Conservation (phyloP, 2,888 invertebrate genomes). For the Dasysyrphus tricinctus region DNA sequence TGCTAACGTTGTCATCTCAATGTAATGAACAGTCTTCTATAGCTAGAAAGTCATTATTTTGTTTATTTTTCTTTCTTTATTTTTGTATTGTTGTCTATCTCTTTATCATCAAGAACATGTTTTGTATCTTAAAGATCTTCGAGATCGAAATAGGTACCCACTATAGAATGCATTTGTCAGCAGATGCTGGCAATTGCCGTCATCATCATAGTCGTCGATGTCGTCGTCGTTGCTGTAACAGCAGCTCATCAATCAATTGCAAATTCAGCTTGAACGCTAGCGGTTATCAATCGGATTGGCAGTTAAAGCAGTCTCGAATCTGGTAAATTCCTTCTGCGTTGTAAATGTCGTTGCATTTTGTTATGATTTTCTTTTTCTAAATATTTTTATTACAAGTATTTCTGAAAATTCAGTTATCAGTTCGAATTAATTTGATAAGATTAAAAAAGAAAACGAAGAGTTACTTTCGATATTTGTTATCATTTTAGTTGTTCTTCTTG, state of each 20-base stretch:
- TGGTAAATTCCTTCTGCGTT: slow-evolving; percentile 13
- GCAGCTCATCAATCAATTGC: slow-evolving; percentile 36
- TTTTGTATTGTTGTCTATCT: neutral
- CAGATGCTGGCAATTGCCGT: slow-evolving; percentile 6
- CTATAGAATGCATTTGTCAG: slow-evolving; percentile 10
- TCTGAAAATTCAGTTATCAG: neutral
- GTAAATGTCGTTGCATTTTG: neutral
- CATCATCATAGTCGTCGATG: too few relatives aligned
- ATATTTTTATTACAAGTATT: neutral
- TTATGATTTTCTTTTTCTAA: neutral
- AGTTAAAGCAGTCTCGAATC: neutral
- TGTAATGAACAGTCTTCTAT: neutral
- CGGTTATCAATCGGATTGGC: slow-evolving; percentile 47
- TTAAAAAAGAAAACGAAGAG: neutral
- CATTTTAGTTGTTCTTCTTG: slow-evolving; percentile 10
- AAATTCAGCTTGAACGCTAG: slow-evolving; percentile 16
- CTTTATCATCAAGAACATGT: slow-evolving; percentile 21
- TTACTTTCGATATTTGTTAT: neutral
- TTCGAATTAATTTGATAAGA: neutral
- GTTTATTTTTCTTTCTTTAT: neutral
- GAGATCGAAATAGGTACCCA: slow-evolving; percentile 25
- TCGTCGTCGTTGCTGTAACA: neutral
- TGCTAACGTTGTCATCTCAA: neutral
- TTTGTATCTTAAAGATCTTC: slow-evolving; percentile 24
- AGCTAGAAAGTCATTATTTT: neutral